Conservation (phyloP, 2,113 vertebrate species). For the Phoxinus phoxinus region DNA sequence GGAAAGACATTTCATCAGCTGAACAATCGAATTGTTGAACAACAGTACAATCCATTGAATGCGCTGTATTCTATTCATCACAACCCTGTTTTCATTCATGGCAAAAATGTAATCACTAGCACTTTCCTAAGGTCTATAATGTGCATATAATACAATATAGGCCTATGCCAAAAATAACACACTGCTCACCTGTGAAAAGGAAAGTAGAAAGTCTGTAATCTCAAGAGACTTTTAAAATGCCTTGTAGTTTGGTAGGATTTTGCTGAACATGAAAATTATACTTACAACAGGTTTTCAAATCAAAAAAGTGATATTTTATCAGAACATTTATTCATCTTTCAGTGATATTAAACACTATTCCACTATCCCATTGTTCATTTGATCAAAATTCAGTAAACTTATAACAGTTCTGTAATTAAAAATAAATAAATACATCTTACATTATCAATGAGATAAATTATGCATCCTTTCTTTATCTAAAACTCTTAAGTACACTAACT, state of each 20-base stretch:
- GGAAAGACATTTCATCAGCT: too few relatives aligned
- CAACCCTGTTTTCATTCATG: too few relatives aligned
- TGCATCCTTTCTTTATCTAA: not conserved
- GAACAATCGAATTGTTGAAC: too few relatives aligned
- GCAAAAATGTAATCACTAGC: too few relatives aligned
- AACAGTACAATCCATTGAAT: too few relatives aligned
- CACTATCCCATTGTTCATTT: not conserved
- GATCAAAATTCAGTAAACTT: not conserved
- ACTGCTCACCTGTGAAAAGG: not conserved
- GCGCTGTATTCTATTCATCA: too few relatives aligned
- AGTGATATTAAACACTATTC: not conserved
- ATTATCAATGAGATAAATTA: not conserved
- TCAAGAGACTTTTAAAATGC: not conserved
- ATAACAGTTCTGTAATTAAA: not conserved
- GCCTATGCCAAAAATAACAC: too few relatives aligned
- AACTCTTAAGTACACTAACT: not conserved
- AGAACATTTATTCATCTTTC: not conserved
- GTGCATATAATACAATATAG: not conserved
- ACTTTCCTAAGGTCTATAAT: not conserved
- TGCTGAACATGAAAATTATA: not conserved
- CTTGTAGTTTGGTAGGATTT: not conserved
- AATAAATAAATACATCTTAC: too few relatives aligned
- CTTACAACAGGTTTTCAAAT: not conserved
- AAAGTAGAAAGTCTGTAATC: not conserved
- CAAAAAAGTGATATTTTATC: not conserved